A percentile compares a stretch with the other conserved stretches of the same genome.
phyloP scores from a whole-genome alignment of 2,888 invertebrate genomes.

The Diarsia mendica region DNA sequence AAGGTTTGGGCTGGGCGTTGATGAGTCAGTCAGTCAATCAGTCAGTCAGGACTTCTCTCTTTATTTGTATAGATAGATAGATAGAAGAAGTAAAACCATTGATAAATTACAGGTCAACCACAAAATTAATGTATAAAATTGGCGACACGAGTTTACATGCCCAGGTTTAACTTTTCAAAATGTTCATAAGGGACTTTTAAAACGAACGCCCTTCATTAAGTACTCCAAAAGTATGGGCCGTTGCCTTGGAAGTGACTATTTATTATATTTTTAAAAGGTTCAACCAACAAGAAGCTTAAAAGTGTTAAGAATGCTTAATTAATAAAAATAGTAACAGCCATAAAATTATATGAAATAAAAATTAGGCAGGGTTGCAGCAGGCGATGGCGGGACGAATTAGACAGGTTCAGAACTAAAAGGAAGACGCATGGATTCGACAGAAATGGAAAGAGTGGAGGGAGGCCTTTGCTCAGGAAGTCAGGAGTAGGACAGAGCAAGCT shows the following conservation, averaged over 20 bases:
- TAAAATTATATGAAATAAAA: neutral
- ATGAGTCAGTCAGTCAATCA: too few relatives aligned
- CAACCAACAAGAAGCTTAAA: neutral
- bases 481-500: too few relatives aligned
- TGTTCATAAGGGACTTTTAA: conserved; percentile 24
- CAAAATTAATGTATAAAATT: conserved; percentile 20
- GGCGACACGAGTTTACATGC: neutral
- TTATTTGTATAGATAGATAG: too few relatives aligned
- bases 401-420: too few relatives aligned
- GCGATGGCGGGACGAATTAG: too few relatives aligned
- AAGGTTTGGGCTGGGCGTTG: too few relatives aligned
- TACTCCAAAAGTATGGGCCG: conserved; percentile 9
- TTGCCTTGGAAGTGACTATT: neutral
- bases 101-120: conserved; percentile 9
- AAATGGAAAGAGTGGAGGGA: too few relatives aligned
- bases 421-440: too few relatives aligned
- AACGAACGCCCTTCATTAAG: conserved; percentile 20
- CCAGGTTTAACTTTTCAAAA: conserved; percentile 2
- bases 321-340: neutral
- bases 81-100: too few relatives aligned
- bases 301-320: neutral
- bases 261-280: neutral
- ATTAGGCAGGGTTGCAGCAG: too few relatives aligned
- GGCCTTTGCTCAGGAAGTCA: too few relatives aligned
- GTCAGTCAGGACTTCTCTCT: too few relatives aligned